A percentile compares a stretch with the other conserved stretches of the same genome.
Conservation (phyloP, 2,888 invertebrate species). For the Limenitis camilla region DNA sequence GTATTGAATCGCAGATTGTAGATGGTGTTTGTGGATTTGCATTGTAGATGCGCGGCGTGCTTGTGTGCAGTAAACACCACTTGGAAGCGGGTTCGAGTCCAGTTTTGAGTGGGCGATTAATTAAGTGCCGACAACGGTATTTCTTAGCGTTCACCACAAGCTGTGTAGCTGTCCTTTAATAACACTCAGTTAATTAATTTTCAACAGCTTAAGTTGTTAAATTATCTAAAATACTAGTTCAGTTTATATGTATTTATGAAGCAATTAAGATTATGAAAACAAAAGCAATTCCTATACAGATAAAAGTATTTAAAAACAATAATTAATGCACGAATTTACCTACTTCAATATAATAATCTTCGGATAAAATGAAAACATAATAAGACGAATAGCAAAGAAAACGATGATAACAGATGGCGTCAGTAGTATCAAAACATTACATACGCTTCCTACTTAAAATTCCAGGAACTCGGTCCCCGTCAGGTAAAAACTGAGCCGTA, state of each 20-base stretch:
- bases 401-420: constrained; percentile 52
- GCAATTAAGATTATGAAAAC: too few species aligned
- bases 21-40: constrained; percentile 60
- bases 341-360: too few species aligned
- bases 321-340: too few species aligned
- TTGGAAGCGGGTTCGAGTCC: constrained; percentile 50
- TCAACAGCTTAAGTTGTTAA: too few species aligned
- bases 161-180: constrained; percentile 16
- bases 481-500: background rate
- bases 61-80: constrained; percentile 46
- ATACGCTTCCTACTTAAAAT: constrained; percentile 11
- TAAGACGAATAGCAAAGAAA: background rate
- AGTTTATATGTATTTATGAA: too few species aligned
- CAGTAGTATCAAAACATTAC: constrained; percentile 44
- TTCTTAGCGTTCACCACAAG: constrained; percentile 14
- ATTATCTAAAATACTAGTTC: too few species aligned
- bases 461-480: too few species aligned
- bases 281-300: too few species aligned
- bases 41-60: constrained; percentile 61
- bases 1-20: constrained; percentile 54
- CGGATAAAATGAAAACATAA: background rate
- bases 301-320: too few species aligned
- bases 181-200: background rate
- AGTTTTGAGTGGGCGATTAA: constrained; percentile 55
- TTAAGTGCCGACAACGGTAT: constrained; percentile 57